Conservation (phyloP, 2,888 invertebrate genomes). For the Hartigia nigra region DNA sequence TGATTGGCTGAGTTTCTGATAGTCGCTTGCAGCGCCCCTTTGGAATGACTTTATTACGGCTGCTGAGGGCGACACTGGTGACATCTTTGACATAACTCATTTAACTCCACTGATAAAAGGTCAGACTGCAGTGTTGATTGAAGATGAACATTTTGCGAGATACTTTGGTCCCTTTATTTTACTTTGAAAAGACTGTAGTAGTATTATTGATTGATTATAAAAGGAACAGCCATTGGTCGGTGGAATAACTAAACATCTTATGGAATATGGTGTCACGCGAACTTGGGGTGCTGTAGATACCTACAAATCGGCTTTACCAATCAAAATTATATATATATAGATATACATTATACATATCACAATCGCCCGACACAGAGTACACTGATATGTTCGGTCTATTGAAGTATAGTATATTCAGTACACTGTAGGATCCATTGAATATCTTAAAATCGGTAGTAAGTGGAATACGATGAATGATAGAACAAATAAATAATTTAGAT, state of each 20-base stretch:
- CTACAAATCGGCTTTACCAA: neutral
- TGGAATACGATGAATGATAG: neutral
- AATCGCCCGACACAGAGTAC: neutral
- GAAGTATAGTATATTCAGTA: neutral
- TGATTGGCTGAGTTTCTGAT: slow-evolving; percentile 28
- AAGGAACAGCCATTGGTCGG: too few relatives aligned
- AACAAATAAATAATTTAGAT: neutral
- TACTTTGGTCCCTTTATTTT: neutral
- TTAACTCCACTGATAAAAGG: neutral
- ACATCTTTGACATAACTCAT: neutral
- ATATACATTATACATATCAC: neutral
- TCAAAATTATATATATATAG: neutral
- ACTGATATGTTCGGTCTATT: neutral
- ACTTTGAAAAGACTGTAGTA: neutral
- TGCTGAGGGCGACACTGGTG: neutral
- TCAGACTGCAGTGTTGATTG: neutral
- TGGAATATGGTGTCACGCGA: neutral
- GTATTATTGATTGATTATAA: neutral
- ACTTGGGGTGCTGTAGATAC: neutral
- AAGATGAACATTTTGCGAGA: neutral
- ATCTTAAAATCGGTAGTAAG: neutral
- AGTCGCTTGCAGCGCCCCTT: neutral
- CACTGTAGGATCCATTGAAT: neutral
- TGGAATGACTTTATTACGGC: neutral
- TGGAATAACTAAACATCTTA: neutral